A percentile compares a stretch with the other conserved stretches of the same genome.
These are phyloP conservation scores for Sitta europaea DNA, from an alignment of 2,113 vertebrate species.

Conservation along the genomic window DNA sequence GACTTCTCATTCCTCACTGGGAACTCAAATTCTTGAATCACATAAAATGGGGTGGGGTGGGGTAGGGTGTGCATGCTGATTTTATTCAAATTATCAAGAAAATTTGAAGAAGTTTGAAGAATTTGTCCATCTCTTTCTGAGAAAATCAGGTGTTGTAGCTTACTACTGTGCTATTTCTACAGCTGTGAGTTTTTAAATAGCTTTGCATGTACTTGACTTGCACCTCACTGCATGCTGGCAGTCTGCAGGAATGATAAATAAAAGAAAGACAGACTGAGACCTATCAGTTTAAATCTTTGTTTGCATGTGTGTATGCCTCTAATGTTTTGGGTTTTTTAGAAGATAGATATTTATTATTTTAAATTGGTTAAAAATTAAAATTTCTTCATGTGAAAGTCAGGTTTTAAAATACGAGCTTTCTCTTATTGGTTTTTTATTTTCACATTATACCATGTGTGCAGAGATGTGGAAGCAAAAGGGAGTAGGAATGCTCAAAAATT, in stretches of 20 bases:
- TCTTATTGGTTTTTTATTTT: neutral
- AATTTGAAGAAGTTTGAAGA: neutral
- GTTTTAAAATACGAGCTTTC: neutral
- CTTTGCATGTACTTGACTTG: neutral
- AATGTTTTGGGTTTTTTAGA: neutral
- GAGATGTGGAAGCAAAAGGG: neutral
- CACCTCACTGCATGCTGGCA: neutral
- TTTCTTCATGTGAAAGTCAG: neutral
- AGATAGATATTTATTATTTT: neutral
- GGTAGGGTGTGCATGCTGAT: neutral
- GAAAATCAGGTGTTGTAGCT: neutral
- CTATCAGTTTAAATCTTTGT: neutral
- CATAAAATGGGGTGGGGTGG: neutral
- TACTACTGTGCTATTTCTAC: neutral
- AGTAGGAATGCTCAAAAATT: neutral
- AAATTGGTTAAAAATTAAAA: neutral
- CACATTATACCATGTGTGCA: neutral
- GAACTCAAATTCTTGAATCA: neutral
- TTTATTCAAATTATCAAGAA: neutral
- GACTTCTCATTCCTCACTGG: neutral
- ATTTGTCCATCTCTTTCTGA: neutral
- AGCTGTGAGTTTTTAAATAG: neutral
- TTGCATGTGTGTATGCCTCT: neutral
- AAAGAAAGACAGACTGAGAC: neutral
- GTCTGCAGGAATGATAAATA: neutral